Evolutionary conservation across 2,113 vertebrate genomes (phyloP), one percentile per base, ranked within the genome.

Genomic region (Marmota monax): DNA sequence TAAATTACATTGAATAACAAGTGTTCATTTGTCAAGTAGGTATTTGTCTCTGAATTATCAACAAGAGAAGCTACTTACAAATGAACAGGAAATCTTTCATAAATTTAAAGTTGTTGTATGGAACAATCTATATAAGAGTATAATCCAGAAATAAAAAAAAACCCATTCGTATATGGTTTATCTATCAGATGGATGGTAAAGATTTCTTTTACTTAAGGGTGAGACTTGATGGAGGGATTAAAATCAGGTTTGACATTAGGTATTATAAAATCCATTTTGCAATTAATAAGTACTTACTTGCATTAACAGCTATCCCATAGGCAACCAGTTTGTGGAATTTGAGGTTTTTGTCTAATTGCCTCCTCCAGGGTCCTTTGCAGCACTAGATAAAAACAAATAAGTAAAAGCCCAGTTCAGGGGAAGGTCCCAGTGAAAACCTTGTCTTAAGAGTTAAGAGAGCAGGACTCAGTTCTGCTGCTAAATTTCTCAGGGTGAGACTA

Each of bases 331-430:
- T 98, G 98, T 99, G 99, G 98, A 99, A 99, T 76, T 97, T 87
- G 96, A 99, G 98, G 86, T 96, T 98, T 98, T 98, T 99, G 98
- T 99, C 99, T 94, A 99, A 97, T 63, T 99, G 98, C 86, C 98
- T 98, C 73, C 97, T 98, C 95, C 99, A 91, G 32, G 97, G 96
- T 95, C 98, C 98, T 98, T 97, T 97, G 96, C 98, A 98, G 95
- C 97, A 99, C 99, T 99, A 96, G 63, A 93, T 7, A 29, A 76
- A 76, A 48, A 76, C 10, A 37, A 72, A 61, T 14, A n/a, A 96
- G 67, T 4, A 25, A n/a, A 82, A 88, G 27, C 45, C 70, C 73
- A 7, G 53, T 32, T 80, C 37, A 39, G 51, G 34, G 4, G 51
- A 42, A 78, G 29, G 70, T 92, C 63, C 22, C 9, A 86, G 18